A percentile compares a stretch with the other conserved stretches of the same genome.
These are phyloP conservation scores for Netelia melanura DNA, from an alignment of 2,888 invertebrate species.

Conservation along the genomic window DNA sequence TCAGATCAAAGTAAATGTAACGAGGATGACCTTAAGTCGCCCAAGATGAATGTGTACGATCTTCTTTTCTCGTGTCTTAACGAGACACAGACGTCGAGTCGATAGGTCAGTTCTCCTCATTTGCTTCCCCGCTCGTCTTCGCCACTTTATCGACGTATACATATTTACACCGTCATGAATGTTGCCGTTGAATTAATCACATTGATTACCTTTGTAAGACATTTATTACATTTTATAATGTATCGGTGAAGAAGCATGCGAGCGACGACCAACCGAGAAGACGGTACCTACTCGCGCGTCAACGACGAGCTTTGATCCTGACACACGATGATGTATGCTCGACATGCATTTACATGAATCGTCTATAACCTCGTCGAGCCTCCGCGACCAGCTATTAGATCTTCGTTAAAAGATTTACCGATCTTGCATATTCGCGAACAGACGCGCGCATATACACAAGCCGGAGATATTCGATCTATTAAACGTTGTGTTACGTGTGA, in stretches of 20 bases:
- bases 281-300: slow-evolving; percentile 13
- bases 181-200: slow-evolving; percentile 57
- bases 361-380: slow-evolving; percentile 48
- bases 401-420: slow-evolving; percentile 39
- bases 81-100: slow-evolving; percentile 33
- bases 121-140: background rate
- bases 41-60: slow-evolving; percentile 16
- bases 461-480: slow-evolving; percentile 38
- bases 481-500: slow-evolving; percentile 29
- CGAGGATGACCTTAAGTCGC: slow-evolving; percentile 59
- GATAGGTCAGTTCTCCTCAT: slow-evolving; percentile 56
- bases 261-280: slow-evolving; percentile 42
- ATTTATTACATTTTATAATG: slow-evolving; percentile 67
- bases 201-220: slow-evolving; percentile 55
- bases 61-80: slow-evolving; percentile 27
- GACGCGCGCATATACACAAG: slow-evolving; percentile 2
- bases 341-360: slow-evolving; percentile 66
- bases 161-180: background rate
- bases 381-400: background rate
- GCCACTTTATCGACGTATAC: background rate
- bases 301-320: slow-evolving; percentile 44
- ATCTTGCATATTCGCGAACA: slow-evolving; percentile 22
- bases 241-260: slow-evolving; percentile 33
- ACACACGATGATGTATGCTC: slow-evolving; percentile 61
- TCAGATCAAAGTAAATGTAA: slow-evolving; percentile 38